Base-by-base conservation (phyloP, 2,113 vertebrate species). In the Melanotaenia duboulayi region DNA sequence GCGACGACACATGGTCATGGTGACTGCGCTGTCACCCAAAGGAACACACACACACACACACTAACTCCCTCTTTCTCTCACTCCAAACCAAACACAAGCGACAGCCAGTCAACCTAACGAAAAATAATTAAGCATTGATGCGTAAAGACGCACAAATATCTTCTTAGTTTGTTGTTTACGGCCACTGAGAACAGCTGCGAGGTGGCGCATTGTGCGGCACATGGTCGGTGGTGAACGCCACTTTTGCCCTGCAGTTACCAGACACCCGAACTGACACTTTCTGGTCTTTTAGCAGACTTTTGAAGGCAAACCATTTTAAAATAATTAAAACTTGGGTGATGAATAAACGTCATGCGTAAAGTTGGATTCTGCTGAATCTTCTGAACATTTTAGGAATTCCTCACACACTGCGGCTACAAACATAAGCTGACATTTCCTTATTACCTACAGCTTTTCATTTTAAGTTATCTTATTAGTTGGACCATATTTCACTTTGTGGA, bases 1-100 rank as follows among this genome's bases (percentile, higher is more conserved):
- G 96, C 95, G 97, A 95, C 94, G 74, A 81, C 80, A 52, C 72
- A 64, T 55, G 85, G 92, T 84, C 90, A 91, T 84, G 80, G 87
- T 82, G 81, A 77, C 87, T 83, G 82, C 69, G 68, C 76, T 84
- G 79, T 86, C 87, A 82, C 81, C 83, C 55, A 79, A 61, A 32
- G 65, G 64, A 52, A 65, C 71, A 57, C 59, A 61, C 73, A 70
- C 42, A 63, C 71, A 50, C 70, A 61, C 60, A 52, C 76, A 42
- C 28, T 61, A 48, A 28, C 46, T 3, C n/a, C 5, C 17, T 23
- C 37, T 16, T 32, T 39, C 50, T 55, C 16, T 32, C 24, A 24
- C 32, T 40, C 60, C 54, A 74, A 78, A 46, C 44, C 76, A 72
- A 78, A 81, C 73, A 80, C 54, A 54, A 4, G 56, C 70, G 40